These are phyloP conservation scores for Brachionichthys hirsutus DNA, from an alignment of 2,113 vertebrate species.

Conservation along the genomic window DNA sequence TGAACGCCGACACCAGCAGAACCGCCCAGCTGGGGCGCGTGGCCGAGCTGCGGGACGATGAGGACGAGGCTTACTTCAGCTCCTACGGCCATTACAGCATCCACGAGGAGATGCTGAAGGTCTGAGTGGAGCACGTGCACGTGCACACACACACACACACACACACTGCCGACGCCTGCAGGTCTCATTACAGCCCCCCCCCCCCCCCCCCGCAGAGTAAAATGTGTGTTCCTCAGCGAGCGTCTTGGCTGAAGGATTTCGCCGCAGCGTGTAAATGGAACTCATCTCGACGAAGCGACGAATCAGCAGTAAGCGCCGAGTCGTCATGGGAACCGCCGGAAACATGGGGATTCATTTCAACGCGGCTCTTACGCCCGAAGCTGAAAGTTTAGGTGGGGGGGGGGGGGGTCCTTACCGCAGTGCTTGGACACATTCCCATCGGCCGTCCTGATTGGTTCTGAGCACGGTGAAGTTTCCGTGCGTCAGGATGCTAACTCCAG, in stretches of 20 bases:
- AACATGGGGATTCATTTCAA: slow-evolving; percentile 44
- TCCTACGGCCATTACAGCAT: slow-evolving; percentile 96
- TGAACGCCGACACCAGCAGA: slow-evolving; percentile 80
- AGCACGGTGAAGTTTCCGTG: slow-evolving; percentile 63
- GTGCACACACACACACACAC: slow-evolving; percentile 2
- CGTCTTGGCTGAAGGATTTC: slow-evolving; percentile 45
- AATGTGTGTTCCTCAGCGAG: slow-evolving; percentile 23
- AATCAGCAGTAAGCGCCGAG: slow-evolving; percentile 54
- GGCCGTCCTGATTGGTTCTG: slow-evolving; percentile 65
- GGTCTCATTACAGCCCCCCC: slow-evolving; percentile 16
- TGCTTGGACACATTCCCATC: slow-evolving; percentile 34
- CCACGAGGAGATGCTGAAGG: slow-evolving; percentile 99
- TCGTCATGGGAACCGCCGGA: slow-evolving; percentile 42
- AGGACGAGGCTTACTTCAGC: slow-evolving; percentile 94
- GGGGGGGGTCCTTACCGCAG: slow-evolving; percentile 53
- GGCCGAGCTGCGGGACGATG: slow-evolving; percentile 86
- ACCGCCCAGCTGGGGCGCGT: slow-evolving; percentile 63
- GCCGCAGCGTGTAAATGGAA: slow-evolving; percentile 46
- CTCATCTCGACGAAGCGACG: slow-evolving; percentile 49
- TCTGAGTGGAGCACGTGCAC: slow-evolving; percentile 49
- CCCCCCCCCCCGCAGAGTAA: not conserved
- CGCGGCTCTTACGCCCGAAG: slow-evolving; percentile 33
- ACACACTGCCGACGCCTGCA: not conserved
- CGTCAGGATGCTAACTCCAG: slow-evolving; percentile 59
- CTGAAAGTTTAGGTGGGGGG: slow-evolving; percentile 24